Conservation (phyloP, 2,888 invertebrate species). For the Adelphocoris suturalis region DNA sequence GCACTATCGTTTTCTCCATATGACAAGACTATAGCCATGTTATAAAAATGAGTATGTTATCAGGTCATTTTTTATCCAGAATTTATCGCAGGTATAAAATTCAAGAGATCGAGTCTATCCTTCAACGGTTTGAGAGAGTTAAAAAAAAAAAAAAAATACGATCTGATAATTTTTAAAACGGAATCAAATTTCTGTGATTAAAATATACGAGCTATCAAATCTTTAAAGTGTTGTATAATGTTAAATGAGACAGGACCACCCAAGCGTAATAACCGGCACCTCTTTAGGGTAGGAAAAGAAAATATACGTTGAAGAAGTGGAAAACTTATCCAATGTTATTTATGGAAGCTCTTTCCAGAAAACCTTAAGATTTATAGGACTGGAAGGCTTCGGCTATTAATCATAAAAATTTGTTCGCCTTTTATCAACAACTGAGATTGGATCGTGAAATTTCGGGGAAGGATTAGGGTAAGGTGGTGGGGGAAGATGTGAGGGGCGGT, state of each 20-base stretch:
- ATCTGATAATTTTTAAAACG: conserved; percentile 1
- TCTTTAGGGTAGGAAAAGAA: not conserved
- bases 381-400: not conserved
- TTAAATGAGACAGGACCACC: conserved; percentile 7
- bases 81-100: too few relatives aligned
- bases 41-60: too few relatives aligned
- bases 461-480: conserved; percentile 1
- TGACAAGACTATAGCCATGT: too few relatives aligned
- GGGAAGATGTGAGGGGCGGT: not conserved
- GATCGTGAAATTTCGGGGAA: conserved; percentile 29
- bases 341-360: not conserved
- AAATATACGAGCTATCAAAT: not conserved
- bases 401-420: conserved; percentile 37
- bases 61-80: too few relatives aligned
- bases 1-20: too few relatives aligned
- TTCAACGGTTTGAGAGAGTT: not conserved
- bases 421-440: conserved; percentile 36
- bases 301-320: not conserved
- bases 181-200: not conserved
- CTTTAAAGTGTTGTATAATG: not conserved
- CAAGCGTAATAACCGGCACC: not conserved
- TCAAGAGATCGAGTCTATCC: not conserved
- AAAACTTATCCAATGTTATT: not conserved
- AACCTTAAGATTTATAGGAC: not conserved
- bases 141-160: not conserved